Evolutionary conservation across 2,888 invertebrate species (phyloP), one percentile per base, ranked within the genome.

Genomic region (Odontocolon sp.): DNA sequence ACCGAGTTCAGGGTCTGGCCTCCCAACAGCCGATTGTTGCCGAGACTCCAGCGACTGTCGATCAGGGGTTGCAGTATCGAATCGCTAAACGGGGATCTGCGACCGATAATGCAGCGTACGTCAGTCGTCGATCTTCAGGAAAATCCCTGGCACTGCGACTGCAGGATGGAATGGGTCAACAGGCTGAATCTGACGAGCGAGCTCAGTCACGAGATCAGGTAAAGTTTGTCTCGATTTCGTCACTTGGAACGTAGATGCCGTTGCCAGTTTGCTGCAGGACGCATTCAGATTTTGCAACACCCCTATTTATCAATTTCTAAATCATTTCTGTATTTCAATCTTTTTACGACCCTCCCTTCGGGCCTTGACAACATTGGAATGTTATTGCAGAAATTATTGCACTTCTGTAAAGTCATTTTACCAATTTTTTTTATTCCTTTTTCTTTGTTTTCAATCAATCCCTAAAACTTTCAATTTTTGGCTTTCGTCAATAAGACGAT

Each of bases 61-160:
- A 74, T 93, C 2, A 90, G 89, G 78, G 91, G 91, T 3, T 92
- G 92, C 0, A 88, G 91, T 28, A 69, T 93, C 14, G 86, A 88
- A 2, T 88, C 87, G 0, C 81, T 93, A 18, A 90, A 91, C 18
- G 81, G 86, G 21, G 90, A 89, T 18, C 83, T 93, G 56, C 80
- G 85, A 38, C 86, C 88, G 45, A 91, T 93, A n/a, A 90, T 93
- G 70, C 91, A 92, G 9, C 91, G 90, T 47, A 85, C 92, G 1
- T 75, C 88, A 0, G 83, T 89, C 40, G 78, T 94, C 50, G 93
- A 93, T 80, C 81, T 94, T 6, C 93, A 93, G 80, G 92, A 92
- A 0, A 94, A 94, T 85, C 92, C 92, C 0, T 94, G 94, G 94
- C 88, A 88, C 6, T 94, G 94, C 81, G 93, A 94, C 82, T 94